Evolutionary conservation across 2,888 invertebrate species (phyloP).

Genomic region (Chymomyza amoena): DNA sequence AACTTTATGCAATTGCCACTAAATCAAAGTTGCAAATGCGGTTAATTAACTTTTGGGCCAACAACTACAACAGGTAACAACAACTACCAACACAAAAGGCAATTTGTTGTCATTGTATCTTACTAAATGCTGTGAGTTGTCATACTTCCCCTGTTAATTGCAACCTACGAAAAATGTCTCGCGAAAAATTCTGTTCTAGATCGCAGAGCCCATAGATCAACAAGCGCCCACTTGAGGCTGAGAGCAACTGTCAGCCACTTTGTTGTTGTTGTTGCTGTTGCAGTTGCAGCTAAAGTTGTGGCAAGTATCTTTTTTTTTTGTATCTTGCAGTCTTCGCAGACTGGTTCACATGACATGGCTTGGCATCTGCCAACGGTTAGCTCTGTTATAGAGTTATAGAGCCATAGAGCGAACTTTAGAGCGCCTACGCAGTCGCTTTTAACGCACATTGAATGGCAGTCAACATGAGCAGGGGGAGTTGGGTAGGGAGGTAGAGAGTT

Average conservation of each 20-base stretch:
- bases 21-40: conserved; percentile 68
- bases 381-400: conserved; percentile 13
- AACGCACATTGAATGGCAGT: conserved; percentile 52
- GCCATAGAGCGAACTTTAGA: conserved; percentile 1
- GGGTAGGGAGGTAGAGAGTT: neutral
- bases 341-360: conserved; percentile 62
- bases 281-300: conserved; percentile 32
- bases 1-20: conserved; percentile 28
- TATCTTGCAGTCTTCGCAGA: conserved; percentile 3
- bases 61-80: conserved; percentile 6
- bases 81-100: conserved; percentile 48
- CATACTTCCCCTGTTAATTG: conserved; percentile 44
- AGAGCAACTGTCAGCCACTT: conserved; percentile 24
- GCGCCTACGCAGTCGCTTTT: conserved; percentile 54
- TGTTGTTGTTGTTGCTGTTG: conserved; percentile 25
- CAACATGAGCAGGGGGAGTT: too few species aligned
- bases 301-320: conserved; percentile 34
- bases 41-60: conserved; percentile 70
- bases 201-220: conserved; percentile 50
- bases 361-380: conserved; percentile 59
- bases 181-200: conserved; percentile 70
- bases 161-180: conserved; percentile 67
- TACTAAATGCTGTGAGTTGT: conserved; percentile 36
- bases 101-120: conserved; percentile 56
- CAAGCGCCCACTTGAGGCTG: conserved; percentile 47